A percentile compares a stretch with the other conserved stretches of the same genome.
phyloP scores from a whole-genome alignment of 35 echinoderm and acorn worm genomes.

The Hemicentrotus pulcherrimus region DNA sequence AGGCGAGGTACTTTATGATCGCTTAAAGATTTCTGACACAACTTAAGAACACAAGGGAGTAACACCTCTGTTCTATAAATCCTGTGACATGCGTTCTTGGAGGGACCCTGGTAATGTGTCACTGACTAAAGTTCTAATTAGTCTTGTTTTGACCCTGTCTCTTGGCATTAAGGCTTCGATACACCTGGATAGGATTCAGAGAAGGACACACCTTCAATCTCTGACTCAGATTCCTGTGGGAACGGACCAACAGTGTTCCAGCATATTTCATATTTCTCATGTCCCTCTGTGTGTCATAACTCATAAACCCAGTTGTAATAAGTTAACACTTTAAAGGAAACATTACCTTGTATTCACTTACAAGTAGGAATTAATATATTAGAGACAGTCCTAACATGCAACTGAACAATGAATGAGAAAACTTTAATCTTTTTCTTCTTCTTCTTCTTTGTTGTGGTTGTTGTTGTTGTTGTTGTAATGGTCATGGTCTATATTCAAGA shows the following conservation, averaged over 20 bases:
- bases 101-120: not conserved
- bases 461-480: too few species aligned
- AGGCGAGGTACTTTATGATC: not conserved
- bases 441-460: too few species aligned
- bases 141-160: not conserved
- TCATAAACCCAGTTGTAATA: not conserved
- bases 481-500: too few species aligned
- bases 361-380: too few species aligned
- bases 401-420: too few species aligned
- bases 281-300: not conserved
- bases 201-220: slow-evolving; percentile 6
- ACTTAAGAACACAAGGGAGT: not conserved
- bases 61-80: not conserved
- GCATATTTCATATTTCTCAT: not conserved
- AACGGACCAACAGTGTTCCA: not conserved
- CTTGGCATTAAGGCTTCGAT: not conserved
- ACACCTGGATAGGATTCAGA: not conserved
- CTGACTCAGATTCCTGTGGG: not conserved
- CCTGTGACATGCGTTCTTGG: not conserved
- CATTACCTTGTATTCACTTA: too few species aligned
- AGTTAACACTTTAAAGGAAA: too few species aligned
- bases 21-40: not conserved
- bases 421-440: too few species aligned
- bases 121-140: not conserved
- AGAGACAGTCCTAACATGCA: too few species aligned